Percentiles rank a stretch among this genome's conserved stretches.
phyloP scores from a whole-genome alignment of 2,797 vertebrate species.

The Megaceryle alcyon region DNA sequence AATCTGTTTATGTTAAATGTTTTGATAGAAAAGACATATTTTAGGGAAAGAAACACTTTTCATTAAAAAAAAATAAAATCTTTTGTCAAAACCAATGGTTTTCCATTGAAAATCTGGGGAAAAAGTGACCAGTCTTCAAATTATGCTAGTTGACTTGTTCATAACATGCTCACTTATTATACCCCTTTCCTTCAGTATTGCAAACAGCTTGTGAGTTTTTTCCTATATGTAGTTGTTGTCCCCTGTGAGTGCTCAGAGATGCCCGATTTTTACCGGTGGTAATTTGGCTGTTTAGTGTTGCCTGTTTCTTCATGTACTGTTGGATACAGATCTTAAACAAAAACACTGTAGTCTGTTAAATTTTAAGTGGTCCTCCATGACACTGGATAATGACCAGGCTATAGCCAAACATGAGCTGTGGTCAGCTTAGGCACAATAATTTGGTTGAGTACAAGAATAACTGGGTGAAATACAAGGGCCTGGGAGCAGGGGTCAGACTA shows the following conservation, averaged over 20 bases:
- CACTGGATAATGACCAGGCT: fast-evolving
- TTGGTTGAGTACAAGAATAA: neutral
- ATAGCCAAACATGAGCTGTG: neutral
- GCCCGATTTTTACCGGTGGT: neutral
- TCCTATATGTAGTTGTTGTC: neutral
- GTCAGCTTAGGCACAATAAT: neutral
- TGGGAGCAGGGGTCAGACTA: neutral
- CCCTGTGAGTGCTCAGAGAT: neutral
- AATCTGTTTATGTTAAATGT: neutral
- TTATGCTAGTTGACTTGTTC: neutral
- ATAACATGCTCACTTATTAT: fast-evolving
- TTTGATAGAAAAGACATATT: neutral
- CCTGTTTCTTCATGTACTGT: neutral
- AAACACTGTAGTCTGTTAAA: neutral
- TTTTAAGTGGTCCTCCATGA: neutral
- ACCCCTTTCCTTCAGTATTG: neutral
- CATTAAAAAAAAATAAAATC: neutral
- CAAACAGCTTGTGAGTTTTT: neutral
- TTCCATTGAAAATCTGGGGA: neutral
- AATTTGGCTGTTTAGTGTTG: neutral
- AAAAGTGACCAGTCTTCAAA: neutral
- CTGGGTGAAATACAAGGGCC: neutral
- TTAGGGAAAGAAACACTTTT: neutral
- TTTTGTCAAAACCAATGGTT: neutral
- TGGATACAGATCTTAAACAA: neutral